Percentiles rank a stretch among this genome's conserved stretches.
phyloP scores from a whole-genome alignment of 2,113 vertebrate species.

The Eulacestoma nigropectus region DNA sequence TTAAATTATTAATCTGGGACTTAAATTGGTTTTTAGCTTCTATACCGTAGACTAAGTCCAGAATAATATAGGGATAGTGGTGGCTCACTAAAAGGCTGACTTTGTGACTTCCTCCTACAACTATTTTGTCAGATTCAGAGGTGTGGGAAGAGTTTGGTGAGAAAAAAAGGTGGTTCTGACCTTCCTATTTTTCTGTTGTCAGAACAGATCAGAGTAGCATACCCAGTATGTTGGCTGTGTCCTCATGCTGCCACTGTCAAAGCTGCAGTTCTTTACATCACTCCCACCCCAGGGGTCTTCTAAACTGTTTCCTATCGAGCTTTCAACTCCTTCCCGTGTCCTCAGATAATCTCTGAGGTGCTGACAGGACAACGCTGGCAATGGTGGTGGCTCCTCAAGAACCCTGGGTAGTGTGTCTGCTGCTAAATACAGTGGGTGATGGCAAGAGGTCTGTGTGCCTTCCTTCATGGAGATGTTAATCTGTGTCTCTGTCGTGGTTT shows the following conservation, averaged over 20 bases:
- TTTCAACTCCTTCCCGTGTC: neutral
- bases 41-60: neutral
- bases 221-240: neutral
- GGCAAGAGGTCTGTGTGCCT: neutral
- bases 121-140: neutral
- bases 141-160: neutral
- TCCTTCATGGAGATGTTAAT: neutral
- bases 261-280: neutral
- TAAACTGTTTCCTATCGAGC: neutral
- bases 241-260: fast-evolving
- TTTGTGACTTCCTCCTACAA: neutral
- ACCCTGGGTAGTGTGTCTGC: neutral
- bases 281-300: neutral
- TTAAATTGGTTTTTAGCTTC: neutral
- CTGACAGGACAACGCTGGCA: neutral
- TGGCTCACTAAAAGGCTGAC: neutral
- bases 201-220: neutral
- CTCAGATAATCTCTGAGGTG: slow-evolving; percentile 19
- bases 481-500: neutral
- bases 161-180: neutral
- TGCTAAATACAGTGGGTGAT: neutral
- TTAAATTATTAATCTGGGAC: neutral
- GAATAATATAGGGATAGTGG: neutral
- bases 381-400: neutral
- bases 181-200: neutral